These are phyloP conservation scores for Mohoua ochrocephala DNA, from an alignment of 2,113 vertebrate species.

Conservation along the genomic window DNA sequence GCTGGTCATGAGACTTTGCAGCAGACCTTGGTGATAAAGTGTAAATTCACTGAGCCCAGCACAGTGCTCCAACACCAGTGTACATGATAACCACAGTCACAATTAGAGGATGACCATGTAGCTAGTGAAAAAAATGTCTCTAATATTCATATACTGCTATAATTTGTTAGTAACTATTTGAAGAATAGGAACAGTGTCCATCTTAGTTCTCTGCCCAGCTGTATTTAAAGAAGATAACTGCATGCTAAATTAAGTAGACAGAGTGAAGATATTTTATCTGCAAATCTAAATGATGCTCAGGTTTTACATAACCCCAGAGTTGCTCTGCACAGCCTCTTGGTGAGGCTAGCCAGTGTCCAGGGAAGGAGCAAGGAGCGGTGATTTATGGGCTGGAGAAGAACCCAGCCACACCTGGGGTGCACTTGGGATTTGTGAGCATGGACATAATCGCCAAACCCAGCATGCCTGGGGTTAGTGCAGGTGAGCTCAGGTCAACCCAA, in stretches of 20 bases:
- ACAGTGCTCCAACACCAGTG: neutral
- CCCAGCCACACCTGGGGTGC: neutral
- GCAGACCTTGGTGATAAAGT: neutral
- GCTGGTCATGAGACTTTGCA: neutral
- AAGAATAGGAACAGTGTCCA: neutral
- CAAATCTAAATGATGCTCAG: neutral
- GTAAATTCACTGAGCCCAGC: neutral
- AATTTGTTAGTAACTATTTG: neutral
- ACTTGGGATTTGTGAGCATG: neutral
- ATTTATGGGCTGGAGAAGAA: neutral
- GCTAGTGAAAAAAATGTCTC: neutral
- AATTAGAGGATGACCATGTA: neutral
- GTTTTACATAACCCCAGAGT: neutral
- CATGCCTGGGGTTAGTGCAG: neutral
- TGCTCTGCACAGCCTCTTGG: neutral
- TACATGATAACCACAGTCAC: neutral
- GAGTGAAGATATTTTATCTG: neutral
- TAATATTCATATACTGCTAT: neutral
- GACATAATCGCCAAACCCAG: neutral
- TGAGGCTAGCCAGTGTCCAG: accelerated
- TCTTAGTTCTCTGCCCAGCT: neutral
- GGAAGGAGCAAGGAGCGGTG: neutral
- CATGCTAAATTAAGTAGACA: neutral
- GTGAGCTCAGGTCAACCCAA: neutral
- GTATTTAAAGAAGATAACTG: neutral